phyloP scores from a whole-genome alignment of 2,797 vertebrate species.

The Megaceryle alcyon region DNA sequence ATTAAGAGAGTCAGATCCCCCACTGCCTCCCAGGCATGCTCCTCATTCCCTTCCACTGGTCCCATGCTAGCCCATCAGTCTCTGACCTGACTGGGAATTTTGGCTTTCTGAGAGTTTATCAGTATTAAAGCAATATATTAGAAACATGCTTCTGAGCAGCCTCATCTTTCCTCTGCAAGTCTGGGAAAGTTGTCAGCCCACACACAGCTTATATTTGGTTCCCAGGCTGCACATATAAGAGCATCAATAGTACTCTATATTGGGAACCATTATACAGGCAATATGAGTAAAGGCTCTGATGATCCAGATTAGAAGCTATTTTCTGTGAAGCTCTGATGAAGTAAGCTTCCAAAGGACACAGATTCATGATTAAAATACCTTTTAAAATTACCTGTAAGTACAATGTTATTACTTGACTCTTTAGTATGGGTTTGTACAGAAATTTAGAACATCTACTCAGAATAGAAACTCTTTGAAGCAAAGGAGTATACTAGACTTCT shows the following conservation, averaged over 20 bases:
- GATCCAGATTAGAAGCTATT: not conserved
- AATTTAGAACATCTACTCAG: not conserved
- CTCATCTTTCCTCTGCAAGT: not conserved
- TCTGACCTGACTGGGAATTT: not conserved
- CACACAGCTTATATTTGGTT: not conserved
- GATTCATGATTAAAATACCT: not conserved
- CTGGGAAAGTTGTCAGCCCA: not conserved
- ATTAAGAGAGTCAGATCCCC: not conserved
- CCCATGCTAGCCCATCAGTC: not conserved
- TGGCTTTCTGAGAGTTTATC: not conserved
- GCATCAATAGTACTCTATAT: not conserved
- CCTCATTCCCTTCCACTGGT: not conserved
- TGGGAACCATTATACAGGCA: not conserved
- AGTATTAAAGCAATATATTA: not conserved
- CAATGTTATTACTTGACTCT: not conserved
- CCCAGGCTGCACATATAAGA: not conserved
- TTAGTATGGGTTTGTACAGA: not conserved
- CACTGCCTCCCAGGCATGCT: not conserved
- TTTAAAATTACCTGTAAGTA: not conserved
- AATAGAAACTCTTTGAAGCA: not conserved
- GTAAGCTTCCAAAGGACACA: not conserved
- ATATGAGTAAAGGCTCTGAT: not conserved
- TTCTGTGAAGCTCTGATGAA: not conserved
- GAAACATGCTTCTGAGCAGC: not conserved
- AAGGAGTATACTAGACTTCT: not conserved